These are phyloP conservation scores for Hydrolagus affinis DNA, from an alignment of 2,113 vertebrate genomes.

Conservation along the genomic window DNA sequence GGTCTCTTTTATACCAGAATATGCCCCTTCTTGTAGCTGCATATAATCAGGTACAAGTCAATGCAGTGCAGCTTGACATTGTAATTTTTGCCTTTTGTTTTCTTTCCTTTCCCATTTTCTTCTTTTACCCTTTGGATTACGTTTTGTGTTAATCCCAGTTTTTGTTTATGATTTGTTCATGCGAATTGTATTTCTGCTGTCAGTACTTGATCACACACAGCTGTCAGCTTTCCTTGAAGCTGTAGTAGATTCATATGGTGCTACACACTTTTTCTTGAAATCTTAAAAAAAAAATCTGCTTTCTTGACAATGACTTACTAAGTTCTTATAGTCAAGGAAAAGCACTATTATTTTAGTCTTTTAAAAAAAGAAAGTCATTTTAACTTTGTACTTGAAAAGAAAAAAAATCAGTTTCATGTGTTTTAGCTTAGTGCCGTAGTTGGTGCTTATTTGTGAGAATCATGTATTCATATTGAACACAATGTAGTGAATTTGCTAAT, in stretches of 20 bases:
- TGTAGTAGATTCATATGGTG: conserved; percentile 85
- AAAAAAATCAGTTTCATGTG: conserved; percentile 82
- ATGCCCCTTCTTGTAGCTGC: conserved; percentile 45
- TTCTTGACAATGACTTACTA: conserved; percentile 89
- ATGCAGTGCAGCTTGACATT: conserved; percentile 66
- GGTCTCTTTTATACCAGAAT: conserved; percentile 41
- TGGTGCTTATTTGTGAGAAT: conserved; percentile 90
- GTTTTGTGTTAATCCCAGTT: conserved; percentile 44
- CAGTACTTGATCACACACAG: conserved; percentile 31
- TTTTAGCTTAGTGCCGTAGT: conserved; percentile 98
- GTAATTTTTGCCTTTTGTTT: conserved; percentile 61
- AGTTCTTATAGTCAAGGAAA: conserved; percentile 85
- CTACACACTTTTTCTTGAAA: conserved; percentile 94
- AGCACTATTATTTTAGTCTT: conserved; percentile 94
- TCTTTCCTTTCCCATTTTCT: conserved; percentile 37
- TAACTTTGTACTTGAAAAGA: conserved; percentile 99
- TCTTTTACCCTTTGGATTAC: conserved; percentile 46
- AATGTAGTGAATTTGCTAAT: conserved; percentile 62
- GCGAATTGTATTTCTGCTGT: conserved; percentile 28
- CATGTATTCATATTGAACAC: conserved; percentile 77
- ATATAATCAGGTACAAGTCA: conserved; percentile 61
- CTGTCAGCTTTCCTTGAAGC: conserved; percentile 49
- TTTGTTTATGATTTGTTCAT: conserved; percentile 51
- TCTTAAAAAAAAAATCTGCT: conserved; percentile 77
- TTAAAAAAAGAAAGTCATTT: conserved; percentile 96